Conservation (phyloP, 1,140 invertebrate genomes). For the Drosophila melanica region DNA sequence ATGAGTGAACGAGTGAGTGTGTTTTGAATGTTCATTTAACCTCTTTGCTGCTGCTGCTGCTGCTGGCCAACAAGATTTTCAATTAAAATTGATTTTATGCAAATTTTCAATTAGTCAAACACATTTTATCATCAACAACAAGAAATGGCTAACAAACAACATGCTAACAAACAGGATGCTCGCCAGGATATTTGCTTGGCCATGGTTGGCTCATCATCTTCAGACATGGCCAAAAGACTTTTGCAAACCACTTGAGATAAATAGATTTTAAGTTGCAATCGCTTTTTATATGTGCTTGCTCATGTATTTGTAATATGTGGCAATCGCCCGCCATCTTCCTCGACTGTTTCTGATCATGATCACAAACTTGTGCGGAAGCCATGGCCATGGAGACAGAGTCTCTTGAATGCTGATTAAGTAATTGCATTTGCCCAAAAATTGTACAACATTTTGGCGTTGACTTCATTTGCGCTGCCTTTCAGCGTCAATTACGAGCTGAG, state of each 20-base stretch:
- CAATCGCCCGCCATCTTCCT: constrained; percentile 10
- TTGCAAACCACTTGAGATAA: constrained; percentile 74
- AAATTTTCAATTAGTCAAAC: constrained; percentile 81
- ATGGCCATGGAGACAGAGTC: constrained; percentile 33
- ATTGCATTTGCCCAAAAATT: constrained; percentile 76
- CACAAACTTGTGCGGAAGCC: constrained; percentile 18
- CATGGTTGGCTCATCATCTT: constrained; percentile 25
- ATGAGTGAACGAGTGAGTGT: constrained; percentile 26
- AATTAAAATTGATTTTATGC: constrained; percentile 82
- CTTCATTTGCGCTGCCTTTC: constrained; percentile 78
- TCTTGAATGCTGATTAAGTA: constrained; percentile 77
- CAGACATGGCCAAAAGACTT: constrained; percentile 43
- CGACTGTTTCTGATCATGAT: constrained; percentile 7
- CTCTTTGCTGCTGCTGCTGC: constrained; percentile 39
- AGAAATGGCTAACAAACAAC: constrained; percentile 28
- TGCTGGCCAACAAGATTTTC: constrained; percentile 72
- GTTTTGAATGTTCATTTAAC: constrained; percentile 69
- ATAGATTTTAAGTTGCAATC: constrained; percentile 65
- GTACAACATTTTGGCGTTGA: constrained; percentile 80
- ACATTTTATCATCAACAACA: constrained; percentile 48
- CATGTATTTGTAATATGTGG: neutral
- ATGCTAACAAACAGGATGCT: constrained; percentile 48
- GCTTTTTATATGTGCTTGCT: constrained; percentile 13
- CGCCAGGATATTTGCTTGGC: constrained; percentile 24
- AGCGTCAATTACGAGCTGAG: constrained; percentile 67